Evolutionary conservation across 2,113 vertebrate species (phyloP), one percentile per base, ranked within the genome.

Genomic region (Gallinago media): DNA sequence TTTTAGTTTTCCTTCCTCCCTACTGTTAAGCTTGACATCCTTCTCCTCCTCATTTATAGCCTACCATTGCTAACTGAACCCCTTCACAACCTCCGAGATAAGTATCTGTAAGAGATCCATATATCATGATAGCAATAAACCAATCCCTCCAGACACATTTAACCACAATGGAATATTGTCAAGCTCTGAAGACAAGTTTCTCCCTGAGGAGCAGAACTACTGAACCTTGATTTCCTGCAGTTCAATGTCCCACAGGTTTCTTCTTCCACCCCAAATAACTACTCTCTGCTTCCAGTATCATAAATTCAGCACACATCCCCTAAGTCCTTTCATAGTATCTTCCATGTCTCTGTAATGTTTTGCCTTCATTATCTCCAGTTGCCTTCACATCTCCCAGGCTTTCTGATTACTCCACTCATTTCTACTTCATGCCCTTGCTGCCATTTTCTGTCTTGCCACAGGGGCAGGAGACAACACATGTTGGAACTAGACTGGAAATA

Each of bases 1-100:
- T 96, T 96, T 96, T 75, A 92, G 83, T 62, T 94, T 95, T 86
- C 31, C 88, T 95, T 95, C 92, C 92, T 96, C 94, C 92, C 63
- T 82, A 66, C 82, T 72, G 73, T 88, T 85, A 89, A 86, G 74
- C 36, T 82, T 96, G 80, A 96, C 92, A 85, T 92, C 44, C 73
- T 85, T 96, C 92, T 94, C 94, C 94, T 96, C 86, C 96, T 83
- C 80, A 31, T 89, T 96, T 96, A 92, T 62, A 85, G 73, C 73
- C 65, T 92, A 79, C 80, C 86, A 87, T 79, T 79, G 54, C 80
- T 73, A 82, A 62, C 70, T 85, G 91, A 94, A 87, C 80, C 54
- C 66, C 95, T 96, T 83, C 83, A 84, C 75, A 89, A 22, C 70
- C 73, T 82, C 54, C 2, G 2, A 82, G 76, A 82, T 72, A 94